Evolutionary conservation across 2,113 vertebrate genomes (phyloP).

Genomic region (Ophiodon elongatus): DNA sequence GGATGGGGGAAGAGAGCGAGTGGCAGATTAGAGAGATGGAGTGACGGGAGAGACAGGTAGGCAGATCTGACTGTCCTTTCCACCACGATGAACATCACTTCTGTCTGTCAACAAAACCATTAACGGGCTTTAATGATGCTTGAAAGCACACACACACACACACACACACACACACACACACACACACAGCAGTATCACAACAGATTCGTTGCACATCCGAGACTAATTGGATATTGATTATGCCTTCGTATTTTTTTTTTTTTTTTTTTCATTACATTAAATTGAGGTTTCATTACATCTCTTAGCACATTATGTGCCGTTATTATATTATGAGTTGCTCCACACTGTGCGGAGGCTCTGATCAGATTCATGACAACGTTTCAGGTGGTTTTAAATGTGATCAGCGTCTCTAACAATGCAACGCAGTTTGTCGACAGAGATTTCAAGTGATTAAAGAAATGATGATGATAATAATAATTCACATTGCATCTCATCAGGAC

Average conservation of each 20-base stretch:
- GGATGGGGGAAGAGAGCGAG: background rate
- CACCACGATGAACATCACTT: conserved; percentile 54
- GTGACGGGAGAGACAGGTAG: conserved; percentile 30
- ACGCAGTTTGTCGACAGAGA: background rate
- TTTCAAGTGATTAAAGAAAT: background rate
- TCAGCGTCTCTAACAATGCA: background rate
- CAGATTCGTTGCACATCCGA: conserved; percentile 1
- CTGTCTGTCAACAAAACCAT: conserved; percentile 66
- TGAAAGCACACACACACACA: conserved; percentile 7
- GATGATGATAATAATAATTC: background rate
- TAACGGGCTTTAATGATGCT: conserved; percentile 65
- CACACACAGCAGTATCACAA: background rate
- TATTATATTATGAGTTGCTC: conserved; percentile 2
- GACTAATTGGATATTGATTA: conserved; percentile 39
- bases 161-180: background rate
- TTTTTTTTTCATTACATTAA: conserved; percentile 10
- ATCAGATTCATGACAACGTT: background rate
- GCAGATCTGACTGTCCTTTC: conserved; percentile 65
- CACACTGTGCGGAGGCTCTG: background rate
- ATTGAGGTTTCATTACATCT: conserved; percentile 29
- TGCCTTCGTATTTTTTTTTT: conserved; percentile 18
- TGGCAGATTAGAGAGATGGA: conserved; percentile 26
- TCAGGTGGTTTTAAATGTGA: background rate
- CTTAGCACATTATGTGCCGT: conserved; percentile 13
- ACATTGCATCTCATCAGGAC: background rate